phyloP scores from a whole-genome alignment of 2,113 vertebrate genomes.

The zebrafish (Danio rerio) region DNA sequence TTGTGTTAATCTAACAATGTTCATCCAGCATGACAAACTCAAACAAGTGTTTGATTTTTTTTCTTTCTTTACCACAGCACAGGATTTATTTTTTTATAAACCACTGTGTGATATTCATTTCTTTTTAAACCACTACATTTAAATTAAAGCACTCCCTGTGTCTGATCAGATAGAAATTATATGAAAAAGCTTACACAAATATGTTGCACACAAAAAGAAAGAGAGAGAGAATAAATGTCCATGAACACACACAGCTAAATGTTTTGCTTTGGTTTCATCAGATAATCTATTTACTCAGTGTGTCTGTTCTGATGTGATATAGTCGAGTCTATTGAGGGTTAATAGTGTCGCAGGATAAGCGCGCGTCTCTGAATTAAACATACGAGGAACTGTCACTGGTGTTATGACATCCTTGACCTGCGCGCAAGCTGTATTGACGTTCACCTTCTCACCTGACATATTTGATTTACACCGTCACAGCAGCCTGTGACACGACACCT shows the following conservation, averaged over 20 bases:
- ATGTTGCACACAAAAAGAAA: not conserved
- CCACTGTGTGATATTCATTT: not conserved
- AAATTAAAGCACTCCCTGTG: not conserved
- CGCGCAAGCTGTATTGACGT: not conserved
- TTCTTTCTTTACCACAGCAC: no score
- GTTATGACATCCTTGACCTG: conserved; percentile 34
- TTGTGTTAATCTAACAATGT: conserved; percentile 15
- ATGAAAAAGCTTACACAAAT: not conserved
- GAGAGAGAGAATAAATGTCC: not conserved
- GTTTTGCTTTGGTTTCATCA: not conserved
- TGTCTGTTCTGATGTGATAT: conserved; percentile 18
- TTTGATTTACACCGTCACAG: not conserved
- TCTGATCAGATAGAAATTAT: not conserved
- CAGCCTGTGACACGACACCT: not conserved
- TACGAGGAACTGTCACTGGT: not conserved
- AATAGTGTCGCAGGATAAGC: conserved; percentile 9
- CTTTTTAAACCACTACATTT: not conserved
- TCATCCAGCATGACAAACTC: not conserved
- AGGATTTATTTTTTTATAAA: not conserved
- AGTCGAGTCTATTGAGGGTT: conserved; percentile 7
- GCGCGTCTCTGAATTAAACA: conserved; percentile 20
- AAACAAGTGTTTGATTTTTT: conserved; percentile 7
- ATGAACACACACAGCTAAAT: not conserved
- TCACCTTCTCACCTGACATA: conserved; percentile 17
- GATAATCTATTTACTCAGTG: not conserved